Base-by-base conservation (phyloP, 2,113 vertebrate genomes). In the Rhinoderma darwinii region DNA sequence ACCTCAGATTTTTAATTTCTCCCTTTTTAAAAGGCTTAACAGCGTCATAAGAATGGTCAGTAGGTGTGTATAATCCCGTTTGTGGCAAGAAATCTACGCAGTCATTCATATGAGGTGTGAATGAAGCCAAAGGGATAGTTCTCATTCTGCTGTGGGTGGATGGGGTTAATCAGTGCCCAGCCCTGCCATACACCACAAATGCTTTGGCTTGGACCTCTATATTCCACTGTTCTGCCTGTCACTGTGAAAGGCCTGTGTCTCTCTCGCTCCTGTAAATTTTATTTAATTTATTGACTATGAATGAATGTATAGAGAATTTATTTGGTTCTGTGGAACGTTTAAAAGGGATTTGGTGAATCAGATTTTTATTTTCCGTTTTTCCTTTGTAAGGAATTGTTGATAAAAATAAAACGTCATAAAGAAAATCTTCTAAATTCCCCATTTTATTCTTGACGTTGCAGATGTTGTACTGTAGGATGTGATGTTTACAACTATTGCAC, bases 211-310 rank as follows among this genome's bases (percentile, higher is more conserved):
- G 74, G 79, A 82, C 51, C 43, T 63, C 82, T 75, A 86, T 56
- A 41, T 63, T 59, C 43, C 68, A 72, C 68, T 74, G 35, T 56
- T 82, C 35, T 87, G 86, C 79, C 78, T 59, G 68, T 82, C 79
- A 87, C 86, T 87, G 86, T 87, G 86, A 87, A 73, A 82, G 70
- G 78, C 86, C 70, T 80, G 74, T 87, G 86, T 75, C 39, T 87
- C 43, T 75, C 39, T 87, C 43, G 44, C 66, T 82, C 75, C 18
- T 87, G 63, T 87, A 85, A 85, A 85, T 77, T 85, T 18, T n/a
- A 37, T 77, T 75, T 87, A 87, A 87, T 82, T 87, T 87, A 87
- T 87, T 87, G 78, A 70, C 77, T 86, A 61, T 82, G 43, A 70
- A 44, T 86, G 78, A 27, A 47, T 82, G 78, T 87, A 82, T 87